Evolutionary conservation across 2,797 vertebrate genomes (phyloP), one percentile per base, ranked within the genome.

Genomic region (Artibeus jamaicensis): DNA sequence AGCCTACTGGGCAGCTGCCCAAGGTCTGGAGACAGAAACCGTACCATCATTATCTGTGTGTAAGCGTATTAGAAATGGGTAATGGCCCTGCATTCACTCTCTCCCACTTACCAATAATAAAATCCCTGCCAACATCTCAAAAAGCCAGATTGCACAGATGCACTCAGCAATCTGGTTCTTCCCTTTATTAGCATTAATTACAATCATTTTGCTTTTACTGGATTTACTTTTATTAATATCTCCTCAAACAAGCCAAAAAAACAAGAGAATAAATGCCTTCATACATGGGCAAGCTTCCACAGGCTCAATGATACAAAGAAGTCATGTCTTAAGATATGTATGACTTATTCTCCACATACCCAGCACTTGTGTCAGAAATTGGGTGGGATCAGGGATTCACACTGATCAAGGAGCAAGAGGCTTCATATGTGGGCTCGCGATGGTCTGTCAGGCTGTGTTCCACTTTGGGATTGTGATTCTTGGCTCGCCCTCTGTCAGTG

Each of bases 171-270:
- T 97, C 81, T 97, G 92, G 7, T 53, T 97, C 57, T 86, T 93
- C 50, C 59, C 50, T 93, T 93, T 96, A 96, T 94, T 95, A 96
- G 74, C 74, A 77, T 95, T 94, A 94, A 94, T 96, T 81, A 86
- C 15, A 16, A 93, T 79, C 78, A 89, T 94, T 92, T 97, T 91
- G 62, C 50, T 96, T 96, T 93, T 65, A 84, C 76, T 93, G 78
- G 62, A 48, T 95, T 95, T 89, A 94, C 89, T 96, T 96, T 95
- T 96, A 91, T 96, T 95, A 96, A 89, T 76, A 94, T 73, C 46
- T 57, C 48, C 59, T 96, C 76, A 93, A 87, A 93, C 9, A 59
- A 92, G 83, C 53, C 50, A 70, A 79, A 76, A 88, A 42, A 37
- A 42, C n/a, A 86, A 88, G 90, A 84, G 59, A 82, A 91, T 5